Conservation (phyloP, 2,113 vertebrate species). For the Pogonocichla stellata region DNA sequence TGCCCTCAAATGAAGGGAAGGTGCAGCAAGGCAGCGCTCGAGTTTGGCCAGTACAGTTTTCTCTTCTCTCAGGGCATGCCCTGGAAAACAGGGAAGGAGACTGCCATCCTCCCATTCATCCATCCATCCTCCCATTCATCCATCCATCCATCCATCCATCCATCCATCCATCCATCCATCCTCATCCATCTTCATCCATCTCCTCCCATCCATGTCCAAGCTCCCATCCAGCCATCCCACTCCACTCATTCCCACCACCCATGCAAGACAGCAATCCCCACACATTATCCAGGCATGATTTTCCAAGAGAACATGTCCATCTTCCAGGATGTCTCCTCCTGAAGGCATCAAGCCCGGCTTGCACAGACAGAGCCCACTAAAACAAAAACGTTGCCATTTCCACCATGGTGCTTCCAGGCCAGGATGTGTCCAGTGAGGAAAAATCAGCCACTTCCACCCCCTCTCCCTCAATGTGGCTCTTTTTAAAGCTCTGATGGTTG, state of each 20-base stretch:
- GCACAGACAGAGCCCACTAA: neutral
- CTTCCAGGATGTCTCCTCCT: neutral
- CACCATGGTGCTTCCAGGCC: neutral
- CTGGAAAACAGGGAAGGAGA: neutral
- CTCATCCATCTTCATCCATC: neutral
- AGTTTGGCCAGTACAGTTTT: neutral
- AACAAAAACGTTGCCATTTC: rapidly evolving
- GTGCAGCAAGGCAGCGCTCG: neutral
- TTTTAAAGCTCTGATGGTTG: constrained; percentile 43
- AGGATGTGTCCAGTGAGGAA: neutral
- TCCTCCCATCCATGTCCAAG: neutral
- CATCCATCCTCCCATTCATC: neutral
- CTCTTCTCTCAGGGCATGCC: neutral
- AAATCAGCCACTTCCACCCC: neutral
- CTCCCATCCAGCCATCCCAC: neutral
- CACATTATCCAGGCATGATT: neutral
- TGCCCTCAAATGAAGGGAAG: rapidly evolving
- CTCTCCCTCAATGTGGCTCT: neutral
- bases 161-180: neutral
- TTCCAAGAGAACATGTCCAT: neutral
- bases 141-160: neutral
- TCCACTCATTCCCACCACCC: neutral
- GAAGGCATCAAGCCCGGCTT: neutral
- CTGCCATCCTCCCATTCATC: neutral
- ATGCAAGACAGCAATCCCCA: neutral